Conservation (phyloP, 1,140 invertebrate genomes). For the Zaprionus taronus region DNA sequence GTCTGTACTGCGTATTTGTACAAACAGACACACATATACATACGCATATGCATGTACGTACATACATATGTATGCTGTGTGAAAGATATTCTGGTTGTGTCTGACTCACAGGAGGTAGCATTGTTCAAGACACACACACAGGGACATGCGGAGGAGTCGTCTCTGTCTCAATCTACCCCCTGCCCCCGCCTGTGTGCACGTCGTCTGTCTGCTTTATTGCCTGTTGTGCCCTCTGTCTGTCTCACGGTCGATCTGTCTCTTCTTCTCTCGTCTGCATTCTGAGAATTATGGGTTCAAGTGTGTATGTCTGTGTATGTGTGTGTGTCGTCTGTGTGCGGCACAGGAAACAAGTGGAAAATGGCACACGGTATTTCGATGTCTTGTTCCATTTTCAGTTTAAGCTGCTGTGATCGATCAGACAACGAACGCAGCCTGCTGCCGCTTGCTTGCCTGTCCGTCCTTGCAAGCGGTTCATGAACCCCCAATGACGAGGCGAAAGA, state of each 20-base stretch:
- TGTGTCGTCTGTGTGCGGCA: slow-evolving; percentile 13
- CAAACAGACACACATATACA: background rate
- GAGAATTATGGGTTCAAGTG: slow-evolving; percentile 67
- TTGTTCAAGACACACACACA: background rate
- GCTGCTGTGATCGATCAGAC: slow-evolving; percentile 66
- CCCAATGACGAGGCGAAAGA: slow-evolving; percentile 58
- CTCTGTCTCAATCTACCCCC: slow-evolving; percentile 1
- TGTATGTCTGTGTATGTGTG: background rate
- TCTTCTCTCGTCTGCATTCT: slow-evolving; percentile 36
- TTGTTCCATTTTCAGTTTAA: slow-evolving; percentile 57
- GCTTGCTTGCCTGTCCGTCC: slow-evolving; percentile 54
- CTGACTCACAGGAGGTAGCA: slow-evolving; percentile 46
- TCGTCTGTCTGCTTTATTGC: slow-evolving; percentile 32
- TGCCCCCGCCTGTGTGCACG: slow-evolving; percentile 8
- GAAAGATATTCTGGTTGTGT: slow-evolving; percentile 30
- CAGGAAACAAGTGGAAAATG: slow-evolving; percentile 59
- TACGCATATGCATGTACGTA: slow-evolving; percentile 11
- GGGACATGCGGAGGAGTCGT: background rate
- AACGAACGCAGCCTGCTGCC: slow-evolving; percentile 16
- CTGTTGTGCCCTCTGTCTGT: slow-evolving; percentile 15
- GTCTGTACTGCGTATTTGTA: slow-evolving; percentile 29
- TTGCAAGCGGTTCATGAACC: slow-evolving; percentile 79
- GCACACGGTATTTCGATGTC: slow-evolving; percentile 44
- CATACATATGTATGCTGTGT: slow-evolving; percentile 20
- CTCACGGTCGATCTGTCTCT: slow-evolving; percentile 6